Percentiles rank a stretch among this genome's conserved stretches.
These are phyloP conservation scores for Nematolebias whitei DNA, from an alignment of 2,113 vertebrate genomes.

Conservation along the genomic window DNA sequence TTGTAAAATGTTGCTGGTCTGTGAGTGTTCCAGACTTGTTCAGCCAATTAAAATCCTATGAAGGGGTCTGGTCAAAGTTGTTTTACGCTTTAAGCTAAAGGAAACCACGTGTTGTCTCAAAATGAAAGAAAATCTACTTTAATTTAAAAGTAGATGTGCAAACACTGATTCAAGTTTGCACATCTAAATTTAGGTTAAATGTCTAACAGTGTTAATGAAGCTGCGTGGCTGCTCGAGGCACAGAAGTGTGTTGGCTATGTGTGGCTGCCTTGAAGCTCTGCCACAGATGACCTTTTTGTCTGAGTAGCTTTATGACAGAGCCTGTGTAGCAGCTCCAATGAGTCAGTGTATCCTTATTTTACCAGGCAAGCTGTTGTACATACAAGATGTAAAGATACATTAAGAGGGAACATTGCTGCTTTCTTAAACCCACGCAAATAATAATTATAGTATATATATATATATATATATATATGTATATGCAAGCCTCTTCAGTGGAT, in stretches of 20 bases:
- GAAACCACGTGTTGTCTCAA: conserved; percentile 15
- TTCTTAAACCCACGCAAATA: not conserved
- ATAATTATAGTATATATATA: not conserved
- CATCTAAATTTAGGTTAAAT: conserved; percentile 20
- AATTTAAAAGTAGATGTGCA: conserved; percentile 14
- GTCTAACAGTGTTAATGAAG: conserved; percentile 21
- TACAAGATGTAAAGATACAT: conserved; percentile 7
- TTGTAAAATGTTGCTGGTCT: conserved; percentile 7
- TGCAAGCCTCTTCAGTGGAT: not conserved
- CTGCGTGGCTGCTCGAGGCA: conserved; percentile 16
- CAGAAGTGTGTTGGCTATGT: not conserved
- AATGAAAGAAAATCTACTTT: conserved; percentile 11
- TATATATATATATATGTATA: too few species aligned
- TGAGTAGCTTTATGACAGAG: conserved; percentile 2
- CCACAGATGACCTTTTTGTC: conserved; percentile 1
- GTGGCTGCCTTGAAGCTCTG: conserved; percentile 29
- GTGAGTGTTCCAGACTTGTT: conserved; percentile 11
- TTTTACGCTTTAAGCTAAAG: conserved; percentile 11
- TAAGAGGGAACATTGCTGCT: not conserved
- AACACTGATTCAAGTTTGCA: conserved; percentile 14
- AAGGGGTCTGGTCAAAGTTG: conserved; percentile 3
- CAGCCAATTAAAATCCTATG: not conserved
- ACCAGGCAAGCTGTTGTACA: conserved; percentile 7
- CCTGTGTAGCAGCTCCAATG: conserved; percentile 21
- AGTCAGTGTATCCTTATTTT: conserved; percentile 23